These are phyloP conservation scores for Microvelia longipes DNA, from an alignment of 1,140 invertebrate species.

Conservation along the genomic window DNA sequence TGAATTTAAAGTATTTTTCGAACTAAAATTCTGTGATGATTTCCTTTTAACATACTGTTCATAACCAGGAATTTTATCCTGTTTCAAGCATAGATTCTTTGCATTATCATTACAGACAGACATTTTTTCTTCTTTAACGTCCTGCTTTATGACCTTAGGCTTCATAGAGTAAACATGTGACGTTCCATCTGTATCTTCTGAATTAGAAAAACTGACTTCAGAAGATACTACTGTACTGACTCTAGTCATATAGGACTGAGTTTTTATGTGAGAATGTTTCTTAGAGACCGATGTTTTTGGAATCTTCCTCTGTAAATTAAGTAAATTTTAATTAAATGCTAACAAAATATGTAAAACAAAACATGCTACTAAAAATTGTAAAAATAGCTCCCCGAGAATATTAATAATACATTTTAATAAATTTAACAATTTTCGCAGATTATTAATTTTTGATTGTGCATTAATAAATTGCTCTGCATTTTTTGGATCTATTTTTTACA, in stretches of 20 bases:
- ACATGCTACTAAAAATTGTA: no score
- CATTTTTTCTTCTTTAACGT: neutral
- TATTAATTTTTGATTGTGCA: no score
- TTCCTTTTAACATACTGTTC: neutral
- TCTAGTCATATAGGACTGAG: neutral
- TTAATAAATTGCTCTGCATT: no score
- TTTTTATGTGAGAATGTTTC: neutral
- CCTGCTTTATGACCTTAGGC: neutral
- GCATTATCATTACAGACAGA: neutral
- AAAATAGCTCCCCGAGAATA: no score
- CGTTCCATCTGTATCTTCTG: neutral
- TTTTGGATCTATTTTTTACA: no score
- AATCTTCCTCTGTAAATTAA: no score
- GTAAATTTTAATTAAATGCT: no score
- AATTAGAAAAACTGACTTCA: neutral
- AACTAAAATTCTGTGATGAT: neutral
- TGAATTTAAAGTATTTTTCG: neutral
- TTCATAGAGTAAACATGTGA: neutral
- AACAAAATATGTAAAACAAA: no score
- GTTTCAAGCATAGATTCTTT: neutral
- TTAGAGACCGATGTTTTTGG: neutral
- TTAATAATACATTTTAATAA: no score
- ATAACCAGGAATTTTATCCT: neutral
- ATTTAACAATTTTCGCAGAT: no score
- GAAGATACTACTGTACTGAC: neutral